A percentile compares a stretch with the other conserved stretches of the same genome.
Conservation (phyloP, 2,113 vertebrate genomes). For the Alexandromys fortis region DNA sequence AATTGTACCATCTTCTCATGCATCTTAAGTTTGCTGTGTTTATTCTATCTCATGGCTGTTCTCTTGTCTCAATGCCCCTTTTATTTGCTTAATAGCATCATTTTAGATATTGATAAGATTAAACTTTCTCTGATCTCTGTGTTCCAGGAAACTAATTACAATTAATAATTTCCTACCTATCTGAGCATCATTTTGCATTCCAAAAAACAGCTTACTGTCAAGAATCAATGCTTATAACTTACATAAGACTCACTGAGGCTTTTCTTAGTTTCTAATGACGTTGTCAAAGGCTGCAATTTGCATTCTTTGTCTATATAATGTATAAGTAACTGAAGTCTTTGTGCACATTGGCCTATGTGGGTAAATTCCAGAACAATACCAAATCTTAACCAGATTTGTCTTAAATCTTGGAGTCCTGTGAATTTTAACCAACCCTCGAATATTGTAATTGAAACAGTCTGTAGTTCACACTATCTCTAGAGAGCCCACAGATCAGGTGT, state of each 20-base stretch:
- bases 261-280: not conserved
- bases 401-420: not conserved
- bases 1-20: not conserved
- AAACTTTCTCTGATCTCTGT: not conserved
- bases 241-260: not conserved
- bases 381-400: not conserved
- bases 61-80: not conserved
- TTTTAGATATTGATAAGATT: constrained; percentile 28
- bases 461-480: not conserved
- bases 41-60: not conserved
- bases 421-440: not conserved
- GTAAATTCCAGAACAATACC: not conserved
- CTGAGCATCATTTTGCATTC: not conserved
- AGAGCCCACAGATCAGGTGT: not conserved
- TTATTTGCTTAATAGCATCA: constrained; percentile 39
- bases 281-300: not conserved
- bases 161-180: not conserved
- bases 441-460: not conserved
- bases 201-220: not conserved
- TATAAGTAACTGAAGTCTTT: not conserved
- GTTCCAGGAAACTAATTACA: not conserved
- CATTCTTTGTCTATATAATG: not conserved
- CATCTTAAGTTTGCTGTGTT: not conserved
- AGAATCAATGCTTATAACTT: not conserved
- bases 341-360: not conserved